Conservation (phyloP, 2,113 vertebrate species). For the Trinectes maculatus region DNA sequence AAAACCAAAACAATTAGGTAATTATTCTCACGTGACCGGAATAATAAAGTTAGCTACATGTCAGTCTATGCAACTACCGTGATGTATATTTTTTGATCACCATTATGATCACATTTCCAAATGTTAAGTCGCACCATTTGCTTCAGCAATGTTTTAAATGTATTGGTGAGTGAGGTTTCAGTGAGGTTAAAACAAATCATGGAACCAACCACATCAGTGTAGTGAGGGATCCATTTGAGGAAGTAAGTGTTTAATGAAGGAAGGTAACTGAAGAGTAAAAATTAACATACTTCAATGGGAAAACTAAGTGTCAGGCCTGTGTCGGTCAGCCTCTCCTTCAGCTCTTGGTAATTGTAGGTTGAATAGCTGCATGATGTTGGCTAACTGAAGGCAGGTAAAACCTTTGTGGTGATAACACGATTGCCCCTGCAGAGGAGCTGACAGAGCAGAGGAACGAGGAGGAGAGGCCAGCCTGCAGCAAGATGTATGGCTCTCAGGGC, state of each 20-base stretch:
- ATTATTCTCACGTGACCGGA: constrained; percentile 27
- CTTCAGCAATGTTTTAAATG: too few relatives aligned
- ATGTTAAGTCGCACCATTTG: too few relatives aligned
- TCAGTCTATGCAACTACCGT: not conserved
- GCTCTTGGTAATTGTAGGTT: not conserved
- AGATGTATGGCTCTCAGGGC: constrained; percentile 46
- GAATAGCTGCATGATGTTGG: constrained; percentile 11
- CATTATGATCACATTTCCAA: too few relatives aligned
- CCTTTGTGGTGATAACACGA: constrained; percentile 12
- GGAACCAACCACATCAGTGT: too few relatives aligned
- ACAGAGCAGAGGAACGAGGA: constrained; percentile 8
- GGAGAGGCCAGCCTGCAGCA: constrained; percentile 11
- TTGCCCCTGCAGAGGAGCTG: constrained; percentile 16
- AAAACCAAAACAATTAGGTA: constrained; percentile 22
- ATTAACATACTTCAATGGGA: not conserved
- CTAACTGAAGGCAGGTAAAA: constrained; percentile 19
- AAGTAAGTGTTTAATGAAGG: too few relatives aligned
- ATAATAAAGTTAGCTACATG: not conserved
- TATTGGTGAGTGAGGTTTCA: too few relatives aligned
- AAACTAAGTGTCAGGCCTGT: too few relatives aligned
- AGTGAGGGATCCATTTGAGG: too few relatives aligned
- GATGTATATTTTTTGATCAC: too few relatives aligned
- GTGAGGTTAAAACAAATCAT: not conserved
- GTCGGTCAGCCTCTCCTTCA: too few relatives aligned
- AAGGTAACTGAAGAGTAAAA: not conserved